Percentiles rank a stretch among this genome's conserved stretches.
phyloP scores from a whole-genome alignment of 1,140 invertebrate species.

The Sipha flava region DNA sequence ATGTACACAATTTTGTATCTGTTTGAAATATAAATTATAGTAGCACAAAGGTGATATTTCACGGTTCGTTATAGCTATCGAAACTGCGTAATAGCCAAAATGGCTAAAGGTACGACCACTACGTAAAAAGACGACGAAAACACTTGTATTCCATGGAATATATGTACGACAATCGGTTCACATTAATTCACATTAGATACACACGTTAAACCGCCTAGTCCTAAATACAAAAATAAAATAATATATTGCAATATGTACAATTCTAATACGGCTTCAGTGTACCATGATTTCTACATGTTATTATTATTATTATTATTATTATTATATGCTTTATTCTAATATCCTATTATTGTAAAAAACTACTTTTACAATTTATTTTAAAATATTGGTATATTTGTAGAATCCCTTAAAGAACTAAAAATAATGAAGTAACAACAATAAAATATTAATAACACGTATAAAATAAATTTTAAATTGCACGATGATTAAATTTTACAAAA shows the following conservation, averaged over 20 bases:
- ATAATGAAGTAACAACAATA: too few relatives aligned
- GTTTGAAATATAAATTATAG: not conserved
- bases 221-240: not conserved
- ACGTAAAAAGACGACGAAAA: not conserved
- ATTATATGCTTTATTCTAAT: not conserved
- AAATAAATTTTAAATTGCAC: not conserved
- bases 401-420: not conserved
- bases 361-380: too few relatives aligned
- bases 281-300: not conserved
- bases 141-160: not conserved
- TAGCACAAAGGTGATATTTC: not conserved
- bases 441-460: not conserved
- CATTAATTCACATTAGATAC: not conserved
- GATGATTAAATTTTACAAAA: not conserved
- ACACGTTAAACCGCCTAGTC: not conserved
- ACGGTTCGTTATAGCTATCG: conserved; percentile 8
- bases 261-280: not conserved
- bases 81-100: not conserved
- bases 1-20: not conserved
- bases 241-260: not conserved
- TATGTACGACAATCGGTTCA: not conserved
- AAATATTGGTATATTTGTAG: too few relatives aligned
- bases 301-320: too few relatives aligned
- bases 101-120: not conserved
- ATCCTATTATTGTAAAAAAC: not conserved